Evolutionary conservation across 2,113 vertebrate genomes (phyloP).

Genomic region (Alethe diademata): DNA sequence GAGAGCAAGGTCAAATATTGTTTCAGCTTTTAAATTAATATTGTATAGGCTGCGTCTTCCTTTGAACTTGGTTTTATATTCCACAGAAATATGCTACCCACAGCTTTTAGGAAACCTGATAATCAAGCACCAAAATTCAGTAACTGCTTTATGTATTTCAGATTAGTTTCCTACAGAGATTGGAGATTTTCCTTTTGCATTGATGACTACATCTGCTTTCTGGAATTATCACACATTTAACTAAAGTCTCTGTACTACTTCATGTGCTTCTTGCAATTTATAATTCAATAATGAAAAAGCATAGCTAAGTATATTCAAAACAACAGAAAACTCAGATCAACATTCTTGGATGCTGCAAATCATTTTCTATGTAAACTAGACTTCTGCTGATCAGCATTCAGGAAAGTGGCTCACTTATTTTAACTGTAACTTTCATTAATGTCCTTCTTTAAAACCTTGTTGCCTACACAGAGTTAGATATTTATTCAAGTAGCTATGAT

Average conservation of each 20-base stretch:
- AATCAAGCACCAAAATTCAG: constrained; percentile 19
- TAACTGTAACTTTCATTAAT: not conserved
- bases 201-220: not conserved
- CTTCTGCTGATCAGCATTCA: not conserved
- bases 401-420: not conserved
- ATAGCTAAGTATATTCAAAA: not conserved
- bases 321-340: not conserved
- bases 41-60: not conserved
- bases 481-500: not conserved
- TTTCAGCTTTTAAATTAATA: constrained; percentile 35
- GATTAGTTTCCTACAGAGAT: not conserved
- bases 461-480: not conserved
- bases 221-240: not conserved
- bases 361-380: not conserved
- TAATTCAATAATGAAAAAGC: not conserved
- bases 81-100: not conserved
- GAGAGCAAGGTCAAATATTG: constrained; percentile 32
- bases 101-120: constrained; percentile 22
- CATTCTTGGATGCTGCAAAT: not conserved
- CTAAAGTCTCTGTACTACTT: not conserved
- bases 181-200: not conserved
- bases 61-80: constrained; percentile 39
- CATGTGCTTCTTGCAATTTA: not conserved
- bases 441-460: not conserved
- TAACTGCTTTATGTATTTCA: constrained; percentile 40